Percentiles rank a stretch among this genome's conserved stretches.
These are phyloP conservation scores for Hemibagrus wyckioides DNA, from an alignment of 2,113 vertebrate genomes.

Conservation along the genomic window DNA sequence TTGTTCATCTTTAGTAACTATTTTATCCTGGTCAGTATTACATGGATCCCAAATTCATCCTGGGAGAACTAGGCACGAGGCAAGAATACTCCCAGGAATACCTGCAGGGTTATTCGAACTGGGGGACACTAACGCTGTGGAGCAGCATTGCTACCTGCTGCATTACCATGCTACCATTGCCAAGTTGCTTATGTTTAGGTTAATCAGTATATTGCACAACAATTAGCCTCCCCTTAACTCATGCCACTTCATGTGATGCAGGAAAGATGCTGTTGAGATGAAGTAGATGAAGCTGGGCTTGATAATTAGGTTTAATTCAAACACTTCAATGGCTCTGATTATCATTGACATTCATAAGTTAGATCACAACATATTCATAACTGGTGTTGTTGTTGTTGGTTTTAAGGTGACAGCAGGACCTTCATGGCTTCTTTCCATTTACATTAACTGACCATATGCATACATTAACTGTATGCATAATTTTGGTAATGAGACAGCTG, in stretches of 20 bases:
- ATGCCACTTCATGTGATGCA: constrained; percentile 24
- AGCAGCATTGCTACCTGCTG: neutral
- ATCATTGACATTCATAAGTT: neutral
- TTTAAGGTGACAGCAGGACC: neutral
- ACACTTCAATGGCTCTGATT: neutral
- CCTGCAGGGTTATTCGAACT: neutral
- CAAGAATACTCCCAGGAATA: neutral
- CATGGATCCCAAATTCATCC: neutral
- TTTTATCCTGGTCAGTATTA: neutral
- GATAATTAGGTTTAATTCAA: neutral
- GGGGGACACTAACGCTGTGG: neutral
- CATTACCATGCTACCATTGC: neutral
- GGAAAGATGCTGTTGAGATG: neutral
- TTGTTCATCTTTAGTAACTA: neutral
- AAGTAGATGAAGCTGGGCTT: neutral
- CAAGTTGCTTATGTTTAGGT: constrained; percentile 45
- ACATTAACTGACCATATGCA: neutral
- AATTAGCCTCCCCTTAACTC: constrained; percentile 49
- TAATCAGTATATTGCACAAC: constrained; percentile 33
- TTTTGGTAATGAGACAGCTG: neutral
- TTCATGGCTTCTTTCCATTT: neutral
- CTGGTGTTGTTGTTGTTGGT: neutral
- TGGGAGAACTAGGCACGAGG: neutral
- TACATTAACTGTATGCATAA: neutral
- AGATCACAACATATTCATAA: neutral